Evolutionary conservation across 1,140 invertebrate genomes (phyloP).

Genomic region (Calephelis virginiensis): DNA sequence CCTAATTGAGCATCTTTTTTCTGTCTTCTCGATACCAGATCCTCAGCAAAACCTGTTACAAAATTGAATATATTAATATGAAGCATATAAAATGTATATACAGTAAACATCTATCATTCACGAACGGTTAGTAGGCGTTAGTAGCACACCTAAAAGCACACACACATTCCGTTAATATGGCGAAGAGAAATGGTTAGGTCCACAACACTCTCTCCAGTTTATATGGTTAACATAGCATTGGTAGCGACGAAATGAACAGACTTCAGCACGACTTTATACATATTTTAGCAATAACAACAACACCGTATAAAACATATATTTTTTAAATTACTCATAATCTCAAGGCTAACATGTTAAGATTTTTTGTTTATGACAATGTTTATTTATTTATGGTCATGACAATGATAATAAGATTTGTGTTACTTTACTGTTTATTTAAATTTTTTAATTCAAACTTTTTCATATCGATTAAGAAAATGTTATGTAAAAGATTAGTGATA

Average conservation of each 20-base stretch:
- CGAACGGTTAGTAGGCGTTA: conserved; percentile 64
- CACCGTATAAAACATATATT: too few relatives aligned
- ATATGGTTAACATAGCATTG: conserved; percentile 8
- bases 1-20: conserved; percentile 79
- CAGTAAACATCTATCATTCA: conserved; percentile 30
- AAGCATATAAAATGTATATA: neutral
- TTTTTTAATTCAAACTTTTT: too few relatives aligned
- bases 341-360: too few relatives aligned
- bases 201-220: conserved; percentile 42
- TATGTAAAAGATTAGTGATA: too few relatives aligned
- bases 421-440: too few relatives aligned
- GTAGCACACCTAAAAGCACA: conserved; percentile 70
- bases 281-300: too few relatives aligned
- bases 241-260: conserved; percentile 7
- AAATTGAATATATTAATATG: conserved; percentile 24
- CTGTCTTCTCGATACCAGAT: conserved; percentile 80
- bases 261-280: neutral
- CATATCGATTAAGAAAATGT: too few relatives aligned
- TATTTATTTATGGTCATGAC: too few relatives aligned
- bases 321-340: too few relatives aligned
- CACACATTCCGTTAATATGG: conserved; percentile 63
- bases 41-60: conserved; percentile 74
- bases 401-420: too few relatives aligned
- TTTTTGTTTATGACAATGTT: too few relatives aligned
- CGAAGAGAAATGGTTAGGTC: conserved; percentile 51